phyloP scores from a whole-genome alignment of 1,140 invertebrate genomes.

The Drosophila leontia region DNA sequence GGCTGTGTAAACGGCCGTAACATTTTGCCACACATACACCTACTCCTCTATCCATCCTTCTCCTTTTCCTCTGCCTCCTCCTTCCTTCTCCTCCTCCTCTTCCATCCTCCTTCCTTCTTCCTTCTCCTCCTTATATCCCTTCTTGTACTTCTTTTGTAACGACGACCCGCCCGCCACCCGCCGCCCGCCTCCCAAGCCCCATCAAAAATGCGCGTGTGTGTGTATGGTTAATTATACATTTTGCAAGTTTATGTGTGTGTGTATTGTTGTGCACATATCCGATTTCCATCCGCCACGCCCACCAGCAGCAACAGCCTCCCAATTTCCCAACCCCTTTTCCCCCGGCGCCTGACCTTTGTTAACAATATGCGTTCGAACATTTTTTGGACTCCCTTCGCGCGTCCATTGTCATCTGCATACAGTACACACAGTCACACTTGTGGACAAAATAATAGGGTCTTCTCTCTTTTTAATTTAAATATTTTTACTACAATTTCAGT shows the following conservation, averaged over 20 bases:
- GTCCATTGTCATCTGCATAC: constrained; percentile 26
- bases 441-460: constrained; percentile 1
- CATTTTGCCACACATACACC: constrained; percentile 56
- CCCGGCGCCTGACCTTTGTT: constrained; percentile 53
- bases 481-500: too few species aligned
- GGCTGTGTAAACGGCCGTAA: constrained; percentile 75
- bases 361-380: constrained; percentile 74
- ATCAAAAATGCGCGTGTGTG: constrained; percentile 18
- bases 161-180: too few species aligned
- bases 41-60: constrained; percentile 2
- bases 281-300: constrained; percentile 48
- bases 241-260: constrained; percentile 50
- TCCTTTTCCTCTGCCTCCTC: not conserved
- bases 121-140: constrained; percentile 1
- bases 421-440: not conserved
- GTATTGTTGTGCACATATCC: constrained; percentile 62
- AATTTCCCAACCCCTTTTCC: constrained; percentile 5
- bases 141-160: constrained; percentile 34
- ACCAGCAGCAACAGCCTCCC: constrained; percentile 6
- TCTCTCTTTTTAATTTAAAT: not conserved
- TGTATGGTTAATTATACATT: constrained; percentile 79
- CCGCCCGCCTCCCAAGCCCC: not conserved
- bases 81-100: not conserved
- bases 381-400: constrained; percentile 38
- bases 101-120: not conserved